Base-by-base conservation (phyloP, 2,797 vertebrate genomes). In the Melanotaenia maccullochi region DNA sequence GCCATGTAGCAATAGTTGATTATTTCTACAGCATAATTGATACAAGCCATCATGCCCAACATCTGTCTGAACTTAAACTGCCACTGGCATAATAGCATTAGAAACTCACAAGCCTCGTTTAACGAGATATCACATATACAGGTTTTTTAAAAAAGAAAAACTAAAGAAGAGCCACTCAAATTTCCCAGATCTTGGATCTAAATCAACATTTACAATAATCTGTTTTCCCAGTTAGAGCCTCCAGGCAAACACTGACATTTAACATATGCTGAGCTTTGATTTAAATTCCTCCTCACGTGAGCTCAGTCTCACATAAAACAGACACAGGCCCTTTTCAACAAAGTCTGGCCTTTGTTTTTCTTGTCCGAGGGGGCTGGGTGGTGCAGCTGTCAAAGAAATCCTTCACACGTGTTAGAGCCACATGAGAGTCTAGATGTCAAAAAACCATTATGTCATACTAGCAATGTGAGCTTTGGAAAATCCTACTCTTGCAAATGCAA, bases 391-490 rank as follows among this genome's bases (percentile, higher is more conserved):
- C 81, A 70, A 60, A 87, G 73, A 79, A 79, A 81, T 80, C 74
- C 55, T 75, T 84, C 78, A 86, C 87, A 85, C 38, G 67, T 89
- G 85, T 88, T 80, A 75, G 85, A 81, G 81, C 79, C 85, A 69
- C 85, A 88, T 85, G 88, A 61, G 71, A 84, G 72, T 42, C 35
- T 42, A 77, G 71, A 85, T 79, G 85, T 87, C 81, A 78, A 64
- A 85, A 72, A 40, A 58, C 51, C 79, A 70, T 64, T 75, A 84
- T 63, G 61, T 84, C 76, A 70, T 57, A 72, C 63, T 14, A 3
- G 71, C 24, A 68, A 44, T 81, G 68, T 59, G 32, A 74, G 63
- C 61, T 70, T 69, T 83, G 76, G 68, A 84, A 83, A 80, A 56
- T 71, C 61, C 22, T 80, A 68, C 55, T 76, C 35, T 60, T 65